Percentiles rank a stretch among this genome's conserved stretches.
phyloP scores from a whole-genome alignment of 2,113 vertebrate species.

The Oreamnos americanus region DNA sequence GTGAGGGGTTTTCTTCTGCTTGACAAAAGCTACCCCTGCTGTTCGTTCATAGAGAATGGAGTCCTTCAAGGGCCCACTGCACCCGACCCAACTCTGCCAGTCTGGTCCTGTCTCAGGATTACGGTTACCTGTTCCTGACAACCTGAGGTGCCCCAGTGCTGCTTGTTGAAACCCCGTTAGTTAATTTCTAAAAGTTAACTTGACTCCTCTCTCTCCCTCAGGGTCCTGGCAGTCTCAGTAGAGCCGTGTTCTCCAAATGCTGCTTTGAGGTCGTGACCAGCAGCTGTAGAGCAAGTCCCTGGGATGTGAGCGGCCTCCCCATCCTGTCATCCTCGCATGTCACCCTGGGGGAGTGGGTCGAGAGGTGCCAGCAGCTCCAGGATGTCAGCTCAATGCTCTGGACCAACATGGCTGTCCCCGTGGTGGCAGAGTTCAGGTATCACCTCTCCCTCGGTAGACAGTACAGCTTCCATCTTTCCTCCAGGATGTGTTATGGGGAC shows the following conservation, averaged over 20 bases:
- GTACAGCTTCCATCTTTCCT: not conserved
- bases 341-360: conserved; percentile 91
- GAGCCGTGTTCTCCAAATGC: conserved; percentile 92
- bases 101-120: not conserved
- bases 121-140: not conserved
- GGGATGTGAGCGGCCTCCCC: conserved; percentile 86
- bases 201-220: conserved; percentile 64
- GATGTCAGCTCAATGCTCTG: conserved; percentile 88
- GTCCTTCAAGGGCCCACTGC: not conserved
- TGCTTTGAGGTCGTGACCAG: conserved; percentile 91
- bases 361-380: conserved; percentile 90
- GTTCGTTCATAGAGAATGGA: not conserved
- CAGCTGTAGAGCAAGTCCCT: conserved; percentile 78
- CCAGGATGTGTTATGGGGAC: not conserved
- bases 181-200: not conserved
- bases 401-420: conserved; percentile 89
- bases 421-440: conserved; percentile 91
- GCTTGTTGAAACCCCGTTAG: not conserved
- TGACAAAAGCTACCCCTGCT: not conserved
- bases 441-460: not conserved
- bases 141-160: not conserved
- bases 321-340: conserved; percentile 88
- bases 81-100: not conserved
- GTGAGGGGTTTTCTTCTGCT: not conserved
- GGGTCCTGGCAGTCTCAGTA: conserved; percentile 91